Percentiles rank a stretch among this genome's conserved stretches.
phyloP scores from a whole-genome alignment of 2,797 vertebrate species.

The Hypotaenidia okinawae region DNA sequence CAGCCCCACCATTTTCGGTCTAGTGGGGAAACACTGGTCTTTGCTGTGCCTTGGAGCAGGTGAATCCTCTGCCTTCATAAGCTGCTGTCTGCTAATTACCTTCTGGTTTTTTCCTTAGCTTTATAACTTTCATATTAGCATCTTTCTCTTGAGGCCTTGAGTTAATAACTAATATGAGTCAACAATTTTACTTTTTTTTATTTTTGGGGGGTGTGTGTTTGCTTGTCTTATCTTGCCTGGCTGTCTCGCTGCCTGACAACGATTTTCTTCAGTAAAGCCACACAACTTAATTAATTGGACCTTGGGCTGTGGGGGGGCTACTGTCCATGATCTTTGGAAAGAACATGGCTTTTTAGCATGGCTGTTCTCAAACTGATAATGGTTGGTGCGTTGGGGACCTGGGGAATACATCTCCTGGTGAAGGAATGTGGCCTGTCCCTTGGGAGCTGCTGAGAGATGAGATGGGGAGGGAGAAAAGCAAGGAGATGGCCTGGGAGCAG shows the following conservation, averaged over 20 bases:
- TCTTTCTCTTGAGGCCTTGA: background rate
- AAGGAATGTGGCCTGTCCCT: background rate
- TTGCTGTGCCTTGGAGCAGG: background rate
- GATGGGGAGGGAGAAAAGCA: background rate
- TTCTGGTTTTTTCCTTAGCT: background rate
- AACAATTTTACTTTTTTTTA: background rate
- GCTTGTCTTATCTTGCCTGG: background rate
- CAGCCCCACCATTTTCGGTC: background rate
- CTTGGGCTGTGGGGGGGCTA: background rate
- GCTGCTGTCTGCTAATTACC: background rate
- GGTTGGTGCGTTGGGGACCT: background rate
- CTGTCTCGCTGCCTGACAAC: background rate
- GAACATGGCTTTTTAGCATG: background rate
- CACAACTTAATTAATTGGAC: background rate
- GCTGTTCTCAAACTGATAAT: background rate
- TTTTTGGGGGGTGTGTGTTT: background rate
- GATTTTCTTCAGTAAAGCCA: background rate
- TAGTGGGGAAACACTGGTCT: background rate
- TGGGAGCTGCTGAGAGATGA: background rate
- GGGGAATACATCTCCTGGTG: background rate
- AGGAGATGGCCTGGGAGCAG: background rate
- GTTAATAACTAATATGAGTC: constrained; percentile 3
- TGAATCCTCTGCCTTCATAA: background rate
- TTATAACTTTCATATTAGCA: background rate
- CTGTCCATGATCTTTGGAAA: background rate